Base-by-base conservation (phyloP, 2,113 vertebrate genomes). In the Phylloscopus trochilus region DNA sequence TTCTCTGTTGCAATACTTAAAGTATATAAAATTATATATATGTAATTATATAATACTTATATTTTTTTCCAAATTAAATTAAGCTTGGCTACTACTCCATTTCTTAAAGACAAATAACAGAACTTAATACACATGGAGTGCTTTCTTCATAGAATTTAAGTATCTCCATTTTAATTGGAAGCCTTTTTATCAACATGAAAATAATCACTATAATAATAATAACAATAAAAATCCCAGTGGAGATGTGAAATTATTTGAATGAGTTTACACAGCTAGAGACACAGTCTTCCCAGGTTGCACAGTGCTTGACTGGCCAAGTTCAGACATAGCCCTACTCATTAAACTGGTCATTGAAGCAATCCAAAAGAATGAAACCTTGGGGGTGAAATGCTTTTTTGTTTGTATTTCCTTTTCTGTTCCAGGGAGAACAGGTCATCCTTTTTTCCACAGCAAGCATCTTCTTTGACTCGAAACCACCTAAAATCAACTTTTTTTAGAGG, bases 161-260 rank as follows among this genome's bases (percentile, higher is more conserved):
- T 16, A 51, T 62, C 26, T 58, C 3, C 3, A 0, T 7, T 21
- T 22, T 56, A 7, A 4, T 35, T 56, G 7, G 1, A 59, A 63
- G 63, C 2, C 5, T 28, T 69, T 79, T 60, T 30, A n/a, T 11
- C 15, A 37, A 11, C 4, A 24, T 4, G 8, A 64, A 64, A 76
- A 41, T 11, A 41, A 41, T 41, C 10, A 41, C 12, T 11, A 24
- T 10, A 59, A 59, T 35, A 46, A 59, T 22, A 13, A 18, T 5
- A 47, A 72, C 33, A 14, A 30, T 37, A 47, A 26, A 37, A 53
- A 7, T 20, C 12, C 8, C 16, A 43, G 1, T 6, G n/a, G 23
- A 63, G 60, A 76, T 23, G 8, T 64, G 9, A 79, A 46, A 33
- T 52, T 0, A 5, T 75, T 86, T 68, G 3, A 80, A 39, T 27